Evolutionary conservation across 1,140 invertebrate genomes (phyloP).

Genomic region (Pemphigus obesinymphae): DNA sequence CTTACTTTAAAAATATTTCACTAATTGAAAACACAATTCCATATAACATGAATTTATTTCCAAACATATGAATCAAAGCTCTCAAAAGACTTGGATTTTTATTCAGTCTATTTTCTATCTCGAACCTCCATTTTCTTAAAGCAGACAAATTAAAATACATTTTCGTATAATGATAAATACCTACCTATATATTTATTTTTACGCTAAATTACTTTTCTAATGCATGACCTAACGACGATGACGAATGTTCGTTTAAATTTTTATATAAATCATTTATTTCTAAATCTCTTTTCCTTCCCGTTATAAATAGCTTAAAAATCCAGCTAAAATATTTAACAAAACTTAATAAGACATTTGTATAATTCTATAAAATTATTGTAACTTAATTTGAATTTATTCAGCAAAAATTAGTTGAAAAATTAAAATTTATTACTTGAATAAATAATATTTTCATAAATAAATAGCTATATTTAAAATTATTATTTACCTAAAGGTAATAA

Average conservation of each 20-base stretch:
- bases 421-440: too few relatives aligned
- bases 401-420: too few relatives aligned
- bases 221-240: constrained; percentile 56
- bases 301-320: constrained; percentile 62
- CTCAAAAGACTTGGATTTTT: constrained; percentile 55
- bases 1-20: constrained; percentile 55
- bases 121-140: constrained; percentile 46
- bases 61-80: constrained; percentile 56
- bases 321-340: too few relatives aligned
- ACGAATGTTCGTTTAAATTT: constrained; percentile 61
- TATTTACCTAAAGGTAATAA: constrained; percentile 55
- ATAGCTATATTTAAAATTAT: too few relatives aligned
- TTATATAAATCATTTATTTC: constrained; percentile 64
- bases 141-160: too few relatives aligned
- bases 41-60: constrained; percentile 53
- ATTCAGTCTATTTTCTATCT: constrained; percentile 48
- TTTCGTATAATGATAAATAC: too few relatives aligned
- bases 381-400: too few relatives aligned
- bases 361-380: too few relatives aligned
- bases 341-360: too few relatives aligned
- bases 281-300: constrained; percentile 62
- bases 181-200: neutral
- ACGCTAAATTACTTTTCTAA: constrained; percentile 52
- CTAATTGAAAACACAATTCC: constrained; percentile 55
- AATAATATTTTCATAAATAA: too few relatives aligned